Evolutionary conservation across 2,888 invertebrate genomes (phyloP).

Genomic region (Aporophyla nigra): DNA sequence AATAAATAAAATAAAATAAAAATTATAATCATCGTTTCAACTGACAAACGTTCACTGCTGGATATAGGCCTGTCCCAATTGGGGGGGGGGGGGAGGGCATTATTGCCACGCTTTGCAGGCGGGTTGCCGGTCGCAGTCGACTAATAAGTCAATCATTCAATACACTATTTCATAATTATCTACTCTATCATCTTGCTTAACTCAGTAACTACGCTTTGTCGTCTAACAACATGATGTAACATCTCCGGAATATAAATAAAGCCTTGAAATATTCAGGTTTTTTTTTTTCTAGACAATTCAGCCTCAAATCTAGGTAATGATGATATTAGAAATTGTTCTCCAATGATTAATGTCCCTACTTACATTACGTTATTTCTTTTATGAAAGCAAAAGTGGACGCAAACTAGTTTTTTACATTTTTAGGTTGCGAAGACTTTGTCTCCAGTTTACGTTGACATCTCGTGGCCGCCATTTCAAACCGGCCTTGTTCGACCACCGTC

Average conservation of each 20-base stretch:
- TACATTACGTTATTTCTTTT: conserved; percentile 21
- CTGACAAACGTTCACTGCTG: too few relatives aligned
- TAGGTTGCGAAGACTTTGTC: conserved; percentile 12
- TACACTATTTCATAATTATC: too few relatives aligned
- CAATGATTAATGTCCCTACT: conserved; percentile 29
- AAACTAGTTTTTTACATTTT: conserved; percentile 26
- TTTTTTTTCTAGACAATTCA: conserved; percentile 30
- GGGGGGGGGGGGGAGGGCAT: too few relatives aligned
- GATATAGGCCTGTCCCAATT: too few relatives aligned
- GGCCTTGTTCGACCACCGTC: not conserved
- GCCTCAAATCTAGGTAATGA: conserved; percentile 33
- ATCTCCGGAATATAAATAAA: not conserved
- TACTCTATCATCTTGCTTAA: not conserved
- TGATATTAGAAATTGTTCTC: conserved; percentile 44
- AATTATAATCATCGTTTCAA: too few relatives aligned
- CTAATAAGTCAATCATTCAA: not conserved
- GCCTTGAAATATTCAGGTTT: conserved; percentile 27
- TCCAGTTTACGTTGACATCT: conserved; percentile 12
- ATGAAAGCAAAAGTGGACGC: conserved; percentile 35
- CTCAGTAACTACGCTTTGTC: not conserved
- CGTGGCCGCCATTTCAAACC: not conserved
- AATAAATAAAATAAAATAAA: too few relatives aligned
- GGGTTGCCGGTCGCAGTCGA: too few relatives aligned
- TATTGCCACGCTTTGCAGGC: too few relatives aligned
- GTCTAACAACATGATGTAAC: not conserved